A percentile compares a stretch with the other conserved stretches of the same genome.
phyloP scores from a whole-genome alignment of 2,888 invertebrate genomes.

The Xanthia togata region DNA sequence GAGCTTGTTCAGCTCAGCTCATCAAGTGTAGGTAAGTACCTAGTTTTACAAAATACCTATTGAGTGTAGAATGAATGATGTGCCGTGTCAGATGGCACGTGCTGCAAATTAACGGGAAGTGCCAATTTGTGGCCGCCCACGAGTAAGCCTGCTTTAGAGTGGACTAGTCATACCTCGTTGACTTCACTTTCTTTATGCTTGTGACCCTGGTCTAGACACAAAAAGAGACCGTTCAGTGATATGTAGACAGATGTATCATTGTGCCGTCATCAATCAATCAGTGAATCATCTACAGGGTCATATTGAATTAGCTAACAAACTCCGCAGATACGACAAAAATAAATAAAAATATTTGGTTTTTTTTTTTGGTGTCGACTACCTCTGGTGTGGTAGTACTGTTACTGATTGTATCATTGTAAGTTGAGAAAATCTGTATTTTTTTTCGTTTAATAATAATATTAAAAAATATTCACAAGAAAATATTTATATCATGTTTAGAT shows the following conservation, averaged over 20 bases:
- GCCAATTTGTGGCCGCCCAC: slow-evolving; percentile 79
- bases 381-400: too few species aligned
- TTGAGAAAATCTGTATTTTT: too few species aligned
- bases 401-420: too few species aligned
- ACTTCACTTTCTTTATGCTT: slow-evolving; percentile 62
- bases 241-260: not conserved
- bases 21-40: not conserved
- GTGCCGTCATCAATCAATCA: not conserved
- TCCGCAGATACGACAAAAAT: too few species aligned
- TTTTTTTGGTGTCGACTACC: too few species aligned
- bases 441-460: too few species aligned
- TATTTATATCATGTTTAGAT: too few species aligned
- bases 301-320: too few species aligned
- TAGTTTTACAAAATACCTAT: slow-evolving; percentile 21
- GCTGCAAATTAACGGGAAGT: slow-evolving; percentile 74
- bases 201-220: slow-evolving; percentile 8
- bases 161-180: slow-evolving; percentile 65
- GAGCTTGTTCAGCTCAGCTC: not conserved
- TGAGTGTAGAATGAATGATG: slow-evolving; percentile 33
- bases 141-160: slow-evolving; percentile 47
- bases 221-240: not conserved
- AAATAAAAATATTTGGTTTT: too few species aligned
- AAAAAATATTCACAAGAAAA: too few species aligned
- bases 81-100: slow-evolving; percentile 59
- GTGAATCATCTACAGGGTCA: too few species aligned